phyloP scores from a whole-genome alignment of 2,888 invertebrate species.

The Cremastinae sp. region DNA sequence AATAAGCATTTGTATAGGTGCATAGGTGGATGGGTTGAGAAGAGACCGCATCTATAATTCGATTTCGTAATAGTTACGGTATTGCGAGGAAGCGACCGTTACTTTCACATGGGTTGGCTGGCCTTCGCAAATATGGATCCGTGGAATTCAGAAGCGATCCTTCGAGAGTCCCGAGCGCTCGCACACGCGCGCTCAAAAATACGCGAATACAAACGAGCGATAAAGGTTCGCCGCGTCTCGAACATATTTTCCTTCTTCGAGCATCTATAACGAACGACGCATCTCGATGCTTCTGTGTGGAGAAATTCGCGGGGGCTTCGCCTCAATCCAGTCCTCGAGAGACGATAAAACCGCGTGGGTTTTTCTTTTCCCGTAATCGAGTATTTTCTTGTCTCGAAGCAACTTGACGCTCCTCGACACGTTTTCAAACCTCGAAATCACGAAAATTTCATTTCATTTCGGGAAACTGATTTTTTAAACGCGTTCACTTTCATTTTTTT shows the following conservation, averaged over 20 bases:
- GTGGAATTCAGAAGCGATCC: constrained; percentile 66
- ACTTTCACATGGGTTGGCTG: constrained; percentile 69
- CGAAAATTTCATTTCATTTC: too few species aligned
- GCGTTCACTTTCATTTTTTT: too few species aligned
- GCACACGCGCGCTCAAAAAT: constrained; percentile 3
- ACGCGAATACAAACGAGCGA: constrained; percentile 1
- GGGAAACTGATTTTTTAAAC: too few species aligned
- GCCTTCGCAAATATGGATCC: constrained; percentile 69
- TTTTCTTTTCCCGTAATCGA: constrained; percentile 1
- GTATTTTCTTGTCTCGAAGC: background rate
- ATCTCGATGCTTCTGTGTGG: constrained; percentile 1
- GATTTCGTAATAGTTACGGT: constrained; percentile 62
- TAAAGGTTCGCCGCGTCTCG: constrained; percentile 14
- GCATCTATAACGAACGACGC: constrained; percentile 4
- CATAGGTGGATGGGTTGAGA: background rate
- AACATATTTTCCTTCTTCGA: constrained; percentile 2
- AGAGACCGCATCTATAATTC: constrained; percentile 45
- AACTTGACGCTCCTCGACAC: too few species aligned
- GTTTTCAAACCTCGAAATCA: too few species aligned
- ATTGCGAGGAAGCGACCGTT: constrained; percentile 67
- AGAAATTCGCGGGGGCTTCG: constrained; percentile 33
- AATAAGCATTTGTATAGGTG: constrained; percentile 8
- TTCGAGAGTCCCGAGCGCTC: constrained; percentile 26
- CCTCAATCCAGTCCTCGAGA: background rate
- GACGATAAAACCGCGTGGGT: constrained; percentile 17